These are phyloP conservation scores for Drosophila birchii DNA, from an alignment of 2,888 invertebrate genomes.

Conservation along the genomic window DNA sequence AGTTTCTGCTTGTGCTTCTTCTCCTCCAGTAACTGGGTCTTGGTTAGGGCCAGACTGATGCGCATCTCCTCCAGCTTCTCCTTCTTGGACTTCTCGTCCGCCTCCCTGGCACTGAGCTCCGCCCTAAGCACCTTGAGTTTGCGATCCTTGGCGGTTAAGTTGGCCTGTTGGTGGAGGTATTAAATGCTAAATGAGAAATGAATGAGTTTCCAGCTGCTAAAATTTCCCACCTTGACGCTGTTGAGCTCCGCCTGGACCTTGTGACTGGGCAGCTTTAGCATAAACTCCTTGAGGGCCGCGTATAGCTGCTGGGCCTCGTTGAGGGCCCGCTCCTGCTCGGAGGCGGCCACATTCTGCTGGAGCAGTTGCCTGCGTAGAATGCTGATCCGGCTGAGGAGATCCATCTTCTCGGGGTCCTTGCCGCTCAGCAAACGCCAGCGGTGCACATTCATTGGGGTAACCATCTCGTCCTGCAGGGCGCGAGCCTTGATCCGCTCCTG, in stretches of 20 bases:
- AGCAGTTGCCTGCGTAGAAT: constrained; percentile 86
- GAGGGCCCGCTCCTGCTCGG: constrained; percentile 81
- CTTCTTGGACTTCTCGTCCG: constrained; percentile 79
- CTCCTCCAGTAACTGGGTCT: constrained; percentile 80
- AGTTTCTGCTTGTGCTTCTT: constrained; percentile 82
- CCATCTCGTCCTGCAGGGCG: constrained; percentile 94
- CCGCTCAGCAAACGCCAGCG: constrained; percentile 95
- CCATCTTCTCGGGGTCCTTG: constrained; percentile 93
- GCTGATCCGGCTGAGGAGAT: constrained; percentile 92
- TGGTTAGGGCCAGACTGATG: constrained; percentile 74
- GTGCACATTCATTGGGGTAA: constrained; percentile 96
- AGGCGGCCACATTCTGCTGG: constrained; percentile 77
- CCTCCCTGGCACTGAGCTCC: constrained; percentile 79
- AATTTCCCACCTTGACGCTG: constrained; percentile 78
- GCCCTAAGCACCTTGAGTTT: constrained; percentile 83
- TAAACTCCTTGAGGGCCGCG: constrained; percentile 82
- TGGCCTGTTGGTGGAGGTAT: constrained; percentile 64
- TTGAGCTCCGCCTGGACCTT: constrained; percentile 83
- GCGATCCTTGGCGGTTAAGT: constrained; percentile 79
- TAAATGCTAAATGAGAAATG: neutral
- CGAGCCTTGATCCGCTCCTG: constrained; percentile 93
- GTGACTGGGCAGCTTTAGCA: constrained; percentile 83
- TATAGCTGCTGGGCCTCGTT: constrained; percentile 83
- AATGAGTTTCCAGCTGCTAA: neutral
- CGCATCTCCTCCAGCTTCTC: constrained; percentile 80